Conservation (phyloP, 1,140 invertebrate species). For the Adelges cooleyi region DNA sequence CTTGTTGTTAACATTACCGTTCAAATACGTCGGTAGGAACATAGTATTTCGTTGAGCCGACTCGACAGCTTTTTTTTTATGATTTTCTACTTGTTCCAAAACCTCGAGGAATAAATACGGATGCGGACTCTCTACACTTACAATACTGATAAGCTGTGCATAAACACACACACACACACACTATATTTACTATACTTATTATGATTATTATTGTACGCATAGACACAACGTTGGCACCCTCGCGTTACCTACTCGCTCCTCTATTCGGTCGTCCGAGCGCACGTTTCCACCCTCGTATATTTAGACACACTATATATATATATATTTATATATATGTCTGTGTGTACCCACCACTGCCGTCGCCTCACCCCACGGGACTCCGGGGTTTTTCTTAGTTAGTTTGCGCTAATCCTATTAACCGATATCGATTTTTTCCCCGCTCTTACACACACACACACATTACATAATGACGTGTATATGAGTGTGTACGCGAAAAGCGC, state of each 20-base stretch:
- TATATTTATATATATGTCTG: no score
- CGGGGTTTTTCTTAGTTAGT: slow-evolving; percentile 28
- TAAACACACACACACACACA: no score
- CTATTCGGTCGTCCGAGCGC: neutral
- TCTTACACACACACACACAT: neutral
- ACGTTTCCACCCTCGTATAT: slow-evolving; percentile 17
- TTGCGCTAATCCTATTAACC: slow-evolving; percentile 28
- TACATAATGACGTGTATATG: slow-evolving; percentile 17
- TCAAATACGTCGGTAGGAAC: no score
- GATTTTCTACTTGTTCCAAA: no score
- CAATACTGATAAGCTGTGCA: no score
- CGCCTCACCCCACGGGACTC: slow-evolving; percentile 1
- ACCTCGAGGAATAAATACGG: no score
- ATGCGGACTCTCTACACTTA: no score
- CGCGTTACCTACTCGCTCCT: no score
- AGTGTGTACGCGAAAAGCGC: neutral
- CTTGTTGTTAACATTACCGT: no score
- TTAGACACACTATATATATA: neutral
- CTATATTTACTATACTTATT: no score
- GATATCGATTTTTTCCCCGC: slow-evolving; percentile 27
- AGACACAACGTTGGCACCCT: neutral
- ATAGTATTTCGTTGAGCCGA: no score
- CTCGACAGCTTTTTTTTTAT: no score
- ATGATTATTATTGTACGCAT: neutral
- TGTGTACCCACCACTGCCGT: slow-evolving; percentile 3